Evolutionary conservation across 2,888 invertebrate species (phyloP).

Genomic region (Erebia epiphron): DNA sequence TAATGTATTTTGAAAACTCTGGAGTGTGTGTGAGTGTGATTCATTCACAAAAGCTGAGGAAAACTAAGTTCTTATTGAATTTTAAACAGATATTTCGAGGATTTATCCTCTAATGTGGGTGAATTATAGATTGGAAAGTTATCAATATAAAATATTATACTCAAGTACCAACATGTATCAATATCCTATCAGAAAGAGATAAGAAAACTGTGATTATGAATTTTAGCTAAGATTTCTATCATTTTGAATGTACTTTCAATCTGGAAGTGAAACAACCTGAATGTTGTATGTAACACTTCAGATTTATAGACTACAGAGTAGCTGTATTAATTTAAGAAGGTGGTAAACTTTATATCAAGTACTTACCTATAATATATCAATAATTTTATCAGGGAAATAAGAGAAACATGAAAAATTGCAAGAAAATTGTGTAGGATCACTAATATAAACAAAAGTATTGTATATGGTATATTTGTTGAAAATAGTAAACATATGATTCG

Average conservation of each 20-base stretch:
- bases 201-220: too few species aligned
- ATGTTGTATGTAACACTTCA: too few species aligned
- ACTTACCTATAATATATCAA: too few species aligned
- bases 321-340: neutral
- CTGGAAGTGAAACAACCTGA: too few species aligned
- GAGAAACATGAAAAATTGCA: neutral
- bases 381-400: neutral
- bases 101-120: neutral
- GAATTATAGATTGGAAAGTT: neutral
- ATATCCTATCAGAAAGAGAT: too few species aligned
- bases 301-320: too few species aligned
- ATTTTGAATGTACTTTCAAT: too few species aligned
- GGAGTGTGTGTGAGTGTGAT: neutral
- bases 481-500: slow-evolving; percentile 39
- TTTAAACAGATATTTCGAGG: neutral
- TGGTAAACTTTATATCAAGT: too few species aligned
- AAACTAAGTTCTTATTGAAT: too few species aligned
- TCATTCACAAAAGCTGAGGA: too few species aligned
- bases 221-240: too few species aligned
- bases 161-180: neutral
- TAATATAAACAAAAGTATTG: slow-evolving; percentile 18
- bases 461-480: slow-evolving; percentile 26
- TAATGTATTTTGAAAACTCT: too few species aligned
- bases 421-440: neutral
- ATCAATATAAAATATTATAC: neutral